Evolutionary conservation across 2,888 invertebrate species (phyloP).

Genomic region (Sinhomidia bicolor): DNA sequence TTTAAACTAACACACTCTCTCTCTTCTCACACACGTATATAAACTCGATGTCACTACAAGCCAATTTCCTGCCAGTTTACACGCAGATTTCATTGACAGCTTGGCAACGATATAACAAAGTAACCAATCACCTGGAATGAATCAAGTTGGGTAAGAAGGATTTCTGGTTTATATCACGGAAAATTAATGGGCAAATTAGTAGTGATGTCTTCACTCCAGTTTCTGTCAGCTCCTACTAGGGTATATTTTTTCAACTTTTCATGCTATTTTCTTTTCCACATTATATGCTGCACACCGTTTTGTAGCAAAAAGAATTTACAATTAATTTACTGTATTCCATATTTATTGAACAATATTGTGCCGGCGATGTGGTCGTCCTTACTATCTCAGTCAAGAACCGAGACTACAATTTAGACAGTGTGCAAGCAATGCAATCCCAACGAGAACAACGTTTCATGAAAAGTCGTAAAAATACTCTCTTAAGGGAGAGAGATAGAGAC

Average conservation of each 20-base stretch:
- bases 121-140: background rate
- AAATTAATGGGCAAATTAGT: background rate
- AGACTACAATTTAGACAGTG: constrained; percentile 16
- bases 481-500: constrained; percentile 15
- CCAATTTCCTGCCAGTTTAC: no score
- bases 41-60: no score
- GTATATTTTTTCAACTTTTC: background rate
- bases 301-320: background rate
- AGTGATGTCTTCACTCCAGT: constrained; percentile 1
- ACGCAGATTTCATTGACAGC: no score
- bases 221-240: background rate
- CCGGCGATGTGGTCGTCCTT: constrained; percentile 6
- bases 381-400: constrained; percentile 32
- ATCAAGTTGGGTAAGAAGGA: background rate
- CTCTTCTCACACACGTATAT: no score
- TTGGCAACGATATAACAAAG: background rate
- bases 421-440: background rate
- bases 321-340: constrained; percentile 6
- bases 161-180: background rate
- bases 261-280: background rate
- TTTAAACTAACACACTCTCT: no score
- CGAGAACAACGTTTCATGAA: constrained; percentile 29
- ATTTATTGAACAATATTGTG: background rate
- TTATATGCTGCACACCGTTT: background rate
- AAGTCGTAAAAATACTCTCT: constrained; percentile 38